phyloP scores from a whole-genome alignment of 1,140 invertebrate species.

The Sminthurides bifidus region DNA sequence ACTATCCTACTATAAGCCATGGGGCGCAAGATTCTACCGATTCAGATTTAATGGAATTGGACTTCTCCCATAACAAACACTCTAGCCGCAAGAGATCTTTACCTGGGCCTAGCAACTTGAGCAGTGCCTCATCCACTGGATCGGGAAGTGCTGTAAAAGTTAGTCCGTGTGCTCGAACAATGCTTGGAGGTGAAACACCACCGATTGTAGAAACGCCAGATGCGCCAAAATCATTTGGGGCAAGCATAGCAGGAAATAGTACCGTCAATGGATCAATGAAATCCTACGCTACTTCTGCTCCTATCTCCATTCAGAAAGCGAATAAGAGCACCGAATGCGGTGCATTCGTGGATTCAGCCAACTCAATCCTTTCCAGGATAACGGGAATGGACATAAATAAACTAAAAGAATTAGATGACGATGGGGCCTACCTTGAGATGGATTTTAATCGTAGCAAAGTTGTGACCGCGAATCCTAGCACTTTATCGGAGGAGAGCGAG shows the following conservation, averaged over 20 bases:
- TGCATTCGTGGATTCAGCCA: constrained; percentile 1
- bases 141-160: constrained; percentile 14
- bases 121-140: constrained; percentile 5
- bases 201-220: neutral
- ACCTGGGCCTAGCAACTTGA: constrained; percentile 22
- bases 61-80: constrained; percentile 29
- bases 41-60: constrained; percentile 28
- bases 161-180: constrained; percentile 18
- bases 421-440: constrained; percentile 29
- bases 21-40: constrained; percentile 13
- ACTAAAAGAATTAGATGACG: constrained; percentile 24
- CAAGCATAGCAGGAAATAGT: neutral
- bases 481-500: too few species aligned
- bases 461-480: neutral
- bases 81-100: constrained; percentile 26
- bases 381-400: constrained; percentile 30
- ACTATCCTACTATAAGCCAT: neutral
- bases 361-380: constrained; percentile 25
- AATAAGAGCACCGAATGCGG: constrained; percentile 8
- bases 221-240: neutral
- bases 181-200: constrained; percentile 8
- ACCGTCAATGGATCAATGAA: neutral
- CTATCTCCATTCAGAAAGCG: constrained; percentile 27
- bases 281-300: constrained; percentile 24
- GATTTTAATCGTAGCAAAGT: constrained; percentile 16